Percentiles rank a stretch among this genome's conserved stretches.
Evolutionary conservation across 2,113 vertebrate genomes (phyloP).

Genomic region (Collichthys lucidus): DNA sequence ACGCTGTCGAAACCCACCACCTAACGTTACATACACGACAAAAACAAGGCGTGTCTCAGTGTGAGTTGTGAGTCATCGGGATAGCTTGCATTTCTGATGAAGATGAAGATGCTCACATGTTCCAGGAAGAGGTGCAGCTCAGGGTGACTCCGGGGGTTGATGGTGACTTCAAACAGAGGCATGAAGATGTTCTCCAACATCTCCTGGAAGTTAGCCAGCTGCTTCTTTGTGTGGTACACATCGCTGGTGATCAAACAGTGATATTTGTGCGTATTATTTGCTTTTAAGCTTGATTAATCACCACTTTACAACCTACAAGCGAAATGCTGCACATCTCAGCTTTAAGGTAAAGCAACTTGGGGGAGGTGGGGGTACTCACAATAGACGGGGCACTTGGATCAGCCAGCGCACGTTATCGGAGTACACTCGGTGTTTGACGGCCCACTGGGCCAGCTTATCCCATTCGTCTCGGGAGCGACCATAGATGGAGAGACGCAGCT

Average conservation of each 20-base stretch:
- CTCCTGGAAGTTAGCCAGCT: slow-evolving; percentile 96
- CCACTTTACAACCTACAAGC: neutral
- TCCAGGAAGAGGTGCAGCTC: slow-evolving; percentile 96
- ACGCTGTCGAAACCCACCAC: slow-evolving; percentile 98
- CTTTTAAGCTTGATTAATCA: neutral
- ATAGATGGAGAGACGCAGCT: slow-evolving; percentile 95
- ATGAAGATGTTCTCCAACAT: slow-evolving; percentile 98
- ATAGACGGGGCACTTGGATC: slow-evolving; percentile 94
- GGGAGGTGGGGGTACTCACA: slow-evolving; percentile 85
- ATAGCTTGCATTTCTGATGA: neutral
- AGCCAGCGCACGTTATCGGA: slow-evolving; percentile 98
- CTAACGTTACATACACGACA: slow-evolving; percentile 72
- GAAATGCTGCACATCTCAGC: neutral
- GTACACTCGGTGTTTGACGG: slow-evolving; percentile 90
- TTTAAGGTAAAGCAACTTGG: neutral
- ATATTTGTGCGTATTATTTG: too few species aligned
- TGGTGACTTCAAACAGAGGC: slow-evolving; percentile 92
- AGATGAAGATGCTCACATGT: slow-evolving; percentile 86
- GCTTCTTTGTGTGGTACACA: slow-evolving; percentile 93
- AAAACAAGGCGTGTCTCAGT: neutral
- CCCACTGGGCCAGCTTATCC: slow-evolving; percentile 95
- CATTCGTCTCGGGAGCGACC: slow-evolving; percentile 94
- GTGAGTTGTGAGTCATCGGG: neutral
- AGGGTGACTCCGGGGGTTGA: slow-evolving; percentile 92
- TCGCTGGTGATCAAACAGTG: slow-evolving; percentile 90